These are phyloP conservation scores for Acleris literana DNA, from an alignment of 2,888 invertebrate genomes.

Conservation along the genomic window DNA sequence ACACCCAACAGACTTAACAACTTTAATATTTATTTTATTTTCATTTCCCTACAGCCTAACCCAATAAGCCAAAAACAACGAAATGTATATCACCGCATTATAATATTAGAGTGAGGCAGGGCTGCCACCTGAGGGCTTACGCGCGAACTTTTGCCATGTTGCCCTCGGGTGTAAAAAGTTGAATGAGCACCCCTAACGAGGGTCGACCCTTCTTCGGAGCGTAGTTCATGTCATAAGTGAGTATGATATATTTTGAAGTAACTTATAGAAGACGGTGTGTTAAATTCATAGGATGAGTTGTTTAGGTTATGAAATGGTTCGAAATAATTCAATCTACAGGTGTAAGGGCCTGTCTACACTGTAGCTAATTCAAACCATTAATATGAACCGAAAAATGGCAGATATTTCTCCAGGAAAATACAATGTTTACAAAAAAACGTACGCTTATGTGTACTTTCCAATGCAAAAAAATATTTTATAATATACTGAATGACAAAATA, in stretches of 20 bases:
- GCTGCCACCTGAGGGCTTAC: slow-evolving; percentile 24
- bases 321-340: too few species aligned
- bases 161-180: slow-evolving; percentile 24
- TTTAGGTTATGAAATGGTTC: background rate
- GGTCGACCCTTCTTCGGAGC: slow-evolving; percentile 24
- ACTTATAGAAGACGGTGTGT: slow-evolving; percentile 12
- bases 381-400: too few species aligned
- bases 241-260: slow-evolving; percentile 30
- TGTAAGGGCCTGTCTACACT: too few species aligned
- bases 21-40: background rate
- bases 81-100: slow-evolving; percentile 7
- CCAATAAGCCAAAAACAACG: slow-evolving; percentile 12
- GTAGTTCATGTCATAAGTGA: slow-evolving; percentile 17
- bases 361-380: too few species aligned
- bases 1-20: background rate
- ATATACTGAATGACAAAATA: too few species aligned
- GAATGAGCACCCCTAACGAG: slow-evolving; percentile 31
- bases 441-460: too few species aligned
- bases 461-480: too few species aligned
- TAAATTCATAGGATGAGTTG: slow-evolving; percentile 14
- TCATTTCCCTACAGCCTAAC: slow-evolving; percentile 8
- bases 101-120: slow-evolving; percentile 28
- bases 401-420: too few species aligned
- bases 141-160: slow-evolving; percentile 19
- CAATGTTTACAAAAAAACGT: too few species aligned